Evolutionary conservation across 2,797 vertebrate genomes (phyloP).

Genomic region (Ciconia nigra): DNA sequence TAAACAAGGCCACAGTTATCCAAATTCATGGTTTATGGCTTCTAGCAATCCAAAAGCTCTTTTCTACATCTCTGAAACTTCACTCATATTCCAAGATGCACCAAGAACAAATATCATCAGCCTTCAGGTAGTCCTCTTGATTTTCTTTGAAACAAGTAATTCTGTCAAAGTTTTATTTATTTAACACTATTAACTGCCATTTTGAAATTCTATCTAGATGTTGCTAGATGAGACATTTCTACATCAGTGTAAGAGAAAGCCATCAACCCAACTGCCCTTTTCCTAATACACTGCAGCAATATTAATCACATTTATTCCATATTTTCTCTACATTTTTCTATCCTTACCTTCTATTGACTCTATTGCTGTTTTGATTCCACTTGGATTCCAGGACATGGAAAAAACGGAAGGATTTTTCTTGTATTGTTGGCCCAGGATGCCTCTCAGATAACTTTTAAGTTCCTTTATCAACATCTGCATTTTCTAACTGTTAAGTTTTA

Average conservation of each 20-base stretch:
- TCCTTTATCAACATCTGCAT: neutral
- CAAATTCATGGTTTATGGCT: neutral
- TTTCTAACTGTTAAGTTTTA: neutral
- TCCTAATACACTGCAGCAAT: neutral
- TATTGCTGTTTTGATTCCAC: neutral
- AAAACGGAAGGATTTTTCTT: neutral
- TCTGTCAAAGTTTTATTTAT: neutral
- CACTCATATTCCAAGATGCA: neutral
- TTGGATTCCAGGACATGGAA: neutral
- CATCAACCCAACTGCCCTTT: neutral
- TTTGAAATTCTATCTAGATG: neutral
- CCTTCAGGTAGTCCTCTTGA: neutral
- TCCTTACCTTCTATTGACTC: neutral
- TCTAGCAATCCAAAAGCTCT: neutral
- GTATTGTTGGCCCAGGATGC: neutral
- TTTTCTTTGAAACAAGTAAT: neutral
- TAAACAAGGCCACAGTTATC: neutral
- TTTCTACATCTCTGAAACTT: neutral
- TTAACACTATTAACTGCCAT: neutral
- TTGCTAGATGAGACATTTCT: neutral
- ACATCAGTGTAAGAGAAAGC: neutral
- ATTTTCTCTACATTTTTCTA: neutral
- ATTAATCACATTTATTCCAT: neutral
- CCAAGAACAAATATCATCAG: neutral
- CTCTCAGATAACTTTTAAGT: neutral